These are phyloP conservation scores for Plemyria rubiginata DNA, from an alignment of 2,888 invertebrate genomes.

Conservation along the genomic window DNA sequence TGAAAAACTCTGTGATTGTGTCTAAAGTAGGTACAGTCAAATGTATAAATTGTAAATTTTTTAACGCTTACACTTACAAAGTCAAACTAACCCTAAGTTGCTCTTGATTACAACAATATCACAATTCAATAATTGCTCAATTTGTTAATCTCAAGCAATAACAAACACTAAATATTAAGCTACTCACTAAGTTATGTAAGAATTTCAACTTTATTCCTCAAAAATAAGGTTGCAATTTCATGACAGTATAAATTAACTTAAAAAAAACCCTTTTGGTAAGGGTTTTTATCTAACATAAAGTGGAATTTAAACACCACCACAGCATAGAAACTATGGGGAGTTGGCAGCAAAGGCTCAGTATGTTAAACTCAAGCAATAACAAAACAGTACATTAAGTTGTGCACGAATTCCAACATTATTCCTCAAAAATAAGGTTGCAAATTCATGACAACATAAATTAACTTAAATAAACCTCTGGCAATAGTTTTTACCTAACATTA, in stretches of 20 bases:
- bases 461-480: conserved; percentile 5
- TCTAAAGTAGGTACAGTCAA: conserved; percentile 30
- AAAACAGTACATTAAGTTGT: conserved; percentile 18
- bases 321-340: not conserved
- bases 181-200: not conserved
- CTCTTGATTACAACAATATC: conserved; percentile 19
- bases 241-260: conserved; percentile 5
- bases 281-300: conserved; percentile 19
- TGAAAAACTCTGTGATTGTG: conserved; percentile 25
- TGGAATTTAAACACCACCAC: not conserved
- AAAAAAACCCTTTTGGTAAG: conserved; percentile 8
- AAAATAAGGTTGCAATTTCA: conserved; percentile 44
- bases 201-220: conserved; percentile 40
- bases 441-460: conserved; percentile 27
- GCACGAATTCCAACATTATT: conserved; percentile 38
- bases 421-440: conserved; percentile 42
- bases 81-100: conserved; percentile 17
- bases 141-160: conserved; percentile 26
- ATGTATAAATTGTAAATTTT: conserved; percentile 19
- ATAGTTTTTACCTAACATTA: not conserved
- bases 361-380: conserved; percentile 27
- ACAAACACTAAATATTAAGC: conserved; percentile 17
- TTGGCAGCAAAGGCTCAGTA: conserved; percentile 25
- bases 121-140: conserved; percentile 44
- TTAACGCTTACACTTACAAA: conserved; percentile 3